Evolutionary conservation across 2,113 vertebrate genomes (phyloP), one percentile per base, ranked within the genome.

Genomic region (Falco punctatus): DNA sequence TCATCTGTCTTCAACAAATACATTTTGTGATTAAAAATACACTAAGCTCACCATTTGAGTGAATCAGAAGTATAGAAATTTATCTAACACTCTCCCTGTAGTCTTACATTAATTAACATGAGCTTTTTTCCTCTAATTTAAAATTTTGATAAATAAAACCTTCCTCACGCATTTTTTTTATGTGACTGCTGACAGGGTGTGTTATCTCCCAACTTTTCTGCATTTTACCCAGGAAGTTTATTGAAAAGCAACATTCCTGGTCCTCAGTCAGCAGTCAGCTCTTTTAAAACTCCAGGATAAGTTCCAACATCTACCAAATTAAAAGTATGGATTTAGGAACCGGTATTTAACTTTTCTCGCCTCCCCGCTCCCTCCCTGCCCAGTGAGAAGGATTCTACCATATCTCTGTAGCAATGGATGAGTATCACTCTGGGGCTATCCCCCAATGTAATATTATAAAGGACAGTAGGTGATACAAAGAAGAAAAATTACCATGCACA

Each of bases 331-430:
- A 32, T 65, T 78, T 81, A 83, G 13, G 77, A 86, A 61, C 10
- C 6, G 21, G 2, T n/a, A 24, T 61, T 86, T 38, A 73, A 70
- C 12, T 10, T 74, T 55, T 48, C 2, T 32, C 10, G 52, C 8
- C 16, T 32, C 10, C 3, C 2, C 4, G 8, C 2, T 8, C 2
- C 10, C 5, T 4, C 6, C 2, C 30, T 54, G 32, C 32, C 3
- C 35, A 16, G 9, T 35, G 3, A 49, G 30, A 67, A 35, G 6
- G 13, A 40, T 55, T 83, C 19, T 17, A 69, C 3, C 11, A 11
- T 55, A 44, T 83, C 55, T 44, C 57, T 52, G 27, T 35, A 81
- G 15, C 1, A 1, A n/a, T 21, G 6, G 28, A 35, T 74, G 20
- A 28, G 18, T 81, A 52, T 5, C 17, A 79, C 10, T 69, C 35